phyloP scores from a whole-genome alignment of 2,113 vertebrate species.

The Charadrius vociferus region DNA sequence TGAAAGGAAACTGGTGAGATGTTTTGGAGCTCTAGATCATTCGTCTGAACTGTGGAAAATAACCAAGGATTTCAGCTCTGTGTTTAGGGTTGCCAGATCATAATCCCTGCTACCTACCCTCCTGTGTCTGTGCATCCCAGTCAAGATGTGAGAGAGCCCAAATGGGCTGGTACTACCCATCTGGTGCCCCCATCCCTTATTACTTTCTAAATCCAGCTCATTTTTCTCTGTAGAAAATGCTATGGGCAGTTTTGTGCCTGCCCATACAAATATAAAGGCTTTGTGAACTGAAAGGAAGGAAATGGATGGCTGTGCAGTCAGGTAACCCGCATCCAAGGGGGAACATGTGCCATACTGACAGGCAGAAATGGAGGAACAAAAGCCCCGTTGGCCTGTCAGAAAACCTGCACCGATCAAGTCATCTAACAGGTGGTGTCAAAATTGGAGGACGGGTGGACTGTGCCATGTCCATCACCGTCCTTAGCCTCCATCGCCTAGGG shows the following conservation, averaged over 20 bases:
- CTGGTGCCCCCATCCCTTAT: accelerated
- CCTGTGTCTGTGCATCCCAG: neutral
- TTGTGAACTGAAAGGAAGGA: neutral
- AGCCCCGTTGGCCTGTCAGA: neutral
- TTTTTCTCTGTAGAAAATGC: neutral
- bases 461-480: neutral
- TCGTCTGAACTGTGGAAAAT: neutral
- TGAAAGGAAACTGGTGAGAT: neutral
- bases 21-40: neutral
- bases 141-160: neutral
- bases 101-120: neutral
- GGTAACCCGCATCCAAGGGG: neutral
- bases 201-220: neutral
- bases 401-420: neutral
- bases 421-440: neutral
- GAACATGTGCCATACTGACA: neutral
- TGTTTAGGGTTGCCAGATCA: neutral
- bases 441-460: neutral
- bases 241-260: neutral
- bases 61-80: neutral
- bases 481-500: neutral
- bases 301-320: neutral
- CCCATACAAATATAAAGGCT: neutral
- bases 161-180: neutral
- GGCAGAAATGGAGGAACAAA: neutral